A percentile compares a stretch with the other conserved stretches of the same genome.
These are phyloP conservation scores for Triops cancriformis DNA, from an alignment of 1,140 invertebrate species.

Conservation along the genomic window DNA sequence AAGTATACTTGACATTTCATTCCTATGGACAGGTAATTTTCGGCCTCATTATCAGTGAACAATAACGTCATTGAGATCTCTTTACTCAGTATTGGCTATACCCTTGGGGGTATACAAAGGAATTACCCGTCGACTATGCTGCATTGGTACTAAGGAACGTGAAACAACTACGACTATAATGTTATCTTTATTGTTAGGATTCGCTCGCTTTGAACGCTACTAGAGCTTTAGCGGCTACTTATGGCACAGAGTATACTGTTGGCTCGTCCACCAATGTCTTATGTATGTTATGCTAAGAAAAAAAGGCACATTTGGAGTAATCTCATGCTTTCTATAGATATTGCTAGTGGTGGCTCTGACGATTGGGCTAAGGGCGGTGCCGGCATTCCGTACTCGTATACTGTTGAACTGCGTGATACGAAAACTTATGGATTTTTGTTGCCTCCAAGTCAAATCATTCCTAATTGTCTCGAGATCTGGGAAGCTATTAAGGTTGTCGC, in stretches of 20 bases:
- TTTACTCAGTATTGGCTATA: constrained; percentile 28
- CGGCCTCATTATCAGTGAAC: constrained; percentile 18
- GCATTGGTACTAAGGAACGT: constrained; percentile 33
- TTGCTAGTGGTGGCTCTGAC: constrained; percentile 40
- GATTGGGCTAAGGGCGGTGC: constrained; percentile 42
- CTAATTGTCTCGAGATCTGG: constrained; percentile 41
- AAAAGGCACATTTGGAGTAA: neutral
- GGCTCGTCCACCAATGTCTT: constrained; percentile 15
- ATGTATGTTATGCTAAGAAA: neutral
- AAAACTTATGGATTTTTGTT: constrained; percentile 49
- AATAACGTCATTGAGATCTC: neutral
- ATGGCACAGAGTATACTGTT: constrained; percentile 6
- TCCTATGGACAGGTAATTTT: constrained; percentile 34
- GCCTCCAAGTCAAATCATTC: constrained; percentile 40
- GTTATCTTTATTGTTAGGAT: neutral
- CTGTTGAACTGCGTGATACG: constrained; percentile 47
- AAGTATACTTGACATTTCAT: constrained; percentile 49
- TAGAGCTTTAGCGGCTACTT: neutral
- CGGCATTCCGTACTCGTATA: constrained; percentile 42
- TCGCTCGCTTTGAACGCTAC: neutral
- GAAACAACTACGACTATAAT: no score
- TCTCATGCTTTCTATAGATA: constrained; percentile 29
- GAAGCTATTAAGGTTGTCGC: constrained; percentile 42
- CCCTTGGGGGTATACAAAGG: constrained; percentile 36
- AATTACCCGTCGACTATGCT: constrained; percentile 34